Evolutionary conservation across 2,888 invertebrate species (phyloP).

Genomic region (Dichetophora obliterata): DNA sequence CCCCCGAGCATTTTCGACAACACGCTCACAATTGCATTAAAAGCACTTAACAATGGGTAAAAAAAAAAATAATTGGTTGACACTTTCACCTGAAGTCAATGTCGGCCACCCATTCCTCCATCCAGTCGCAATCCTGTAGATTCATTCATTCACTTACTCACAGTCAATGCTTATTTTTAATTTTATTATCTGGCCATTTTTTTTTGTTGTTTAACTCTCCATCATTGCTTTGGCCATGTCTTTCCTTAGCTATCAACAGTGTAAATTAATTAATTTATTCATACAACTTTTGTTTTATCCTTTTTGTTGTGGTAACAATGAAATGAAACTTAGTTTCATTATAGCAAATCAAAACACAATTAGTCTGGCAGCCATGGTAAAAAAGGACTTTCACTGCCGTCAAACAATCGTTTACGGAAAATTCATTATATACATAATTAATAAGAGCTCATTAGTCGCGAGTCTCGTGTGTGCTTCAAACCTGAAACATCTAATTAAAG

Average conservation of each 20-base stretch:
- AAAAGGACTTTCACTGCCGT: not conserved
- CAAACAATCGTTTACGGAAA: too few relatives aligned
- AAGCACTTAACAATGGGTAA: not conserved
- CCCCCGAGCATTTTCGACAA: not conserved
- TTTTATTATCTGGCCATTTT: too few relatives aligned
- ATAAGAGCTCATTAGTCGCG: too few relatives aligned
- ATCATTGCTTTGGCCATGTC: not conserved
- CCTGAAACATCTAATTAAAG: too few relatives aligned
- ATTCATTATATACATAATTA: too few relatives aligned
- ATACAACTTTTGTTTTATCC: not conserved
- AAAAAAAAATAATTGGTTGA: not conserved
- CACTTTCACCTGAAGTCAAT: slow-evolving; percentile 3
- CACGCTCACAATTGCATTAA: not conserved
- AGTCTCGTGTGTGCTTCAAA: too few relatives aligned
- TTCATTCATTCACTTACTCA: not conserved
- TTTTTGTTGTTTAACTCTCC: not conserved
- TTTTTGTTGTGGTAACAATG: not conserved
- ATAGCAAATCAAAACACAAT: not conserved
- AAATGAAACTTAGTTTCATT: not conserved
- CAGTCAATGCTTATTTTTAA: not conserved
- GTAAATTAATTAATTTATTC: slow-evolving; percentile 16
- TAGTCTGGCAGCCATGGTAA: slow-evolving; percentile 16
- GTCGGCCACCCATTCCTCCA: not conserved
- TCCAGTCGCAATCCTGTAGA: not conserved
- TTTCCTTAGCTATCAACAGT: not conserved